Base-by-base conservation (phyloP, 2,113 vertebrate species). In the Zapus hudsonius region DNA sequence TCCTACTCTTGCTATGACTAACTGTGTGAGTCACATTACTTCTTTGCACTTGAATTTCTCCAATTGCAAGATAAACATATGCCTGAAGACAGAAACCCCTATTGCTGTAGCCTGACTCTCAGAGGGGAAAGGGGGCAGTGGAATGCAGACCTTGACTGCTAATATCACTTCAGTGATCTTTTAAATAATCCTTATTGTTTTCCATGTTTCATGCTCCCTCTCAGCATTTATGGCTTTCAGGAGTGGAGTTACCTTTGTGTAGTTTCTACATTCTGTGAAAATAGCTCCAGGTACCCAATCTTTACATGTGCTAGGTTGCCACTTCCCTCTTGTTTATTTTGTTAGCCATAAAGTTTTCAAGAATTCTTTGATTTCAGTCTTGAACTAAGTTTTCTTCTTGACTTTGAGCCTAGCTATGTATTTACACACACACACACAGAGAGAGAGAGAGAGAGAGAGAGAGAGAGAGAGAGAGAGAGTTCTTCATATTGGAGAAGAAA, bases 21-120 rank as follows among this genome's bases (percentile, higher is more conserved):
- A n/a, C 27, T 63, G 5, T 78, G 67, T 74, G 22, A 42, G 0
- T 92, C 9, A 44, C 20, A 69, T 87, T 25, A 38, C 1, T 59
- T 85, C 25, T 92, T 78, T 66, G 36, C 69, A 57, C 40, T 87
- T 78, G 36, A 92, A 29, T 90, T 83, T 93, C 67, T 47, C 27
- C n/a, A 92, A 64, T 19, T 93, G 40, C 17, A 82, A 89, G 78
- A 40, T 83, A 59, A 57, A 59, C 8, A 47, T 64, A 38, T 92
- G 31, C 52, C 29, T 40, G 13, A 92, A 84, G 57, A 23, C 5
- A 87, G 17, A 42, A 6, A 82, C 11, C 3, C 2, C 13, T 25
- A 67, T 40, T 90, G 36, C 66, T 84, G 1, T 75, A 76, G 38
- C 40, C 64, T 93, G 81, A 78, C 40, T 87, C 59, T n/a, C 2